These are phyloP conservation scores for Holotrichia oblita DNA, from an alignment of 1,140 invertebrate genomes.

Conservation along the genomic window DNA sequence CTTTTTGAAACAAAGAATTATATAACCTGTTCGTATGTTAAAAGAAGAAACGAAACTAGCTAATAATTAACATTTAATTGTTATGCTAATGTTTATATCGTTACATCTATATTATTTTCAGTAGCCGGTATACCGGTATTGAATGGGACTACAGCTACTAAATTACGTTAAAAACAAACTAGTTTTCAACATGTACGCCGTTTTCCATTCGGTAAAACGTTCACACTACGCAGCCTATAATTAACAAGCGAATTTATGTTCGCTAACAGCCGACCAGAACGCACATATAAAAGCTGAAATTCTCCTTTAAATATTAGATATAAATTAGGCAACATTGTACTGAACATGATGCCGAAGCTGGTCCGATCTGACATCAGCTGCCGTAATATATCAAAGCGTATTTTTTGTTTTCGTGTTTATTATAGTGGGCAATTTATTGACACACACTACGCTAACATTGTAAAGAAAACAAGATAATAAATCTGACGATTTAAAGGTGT, in stretches of 20 bases:
- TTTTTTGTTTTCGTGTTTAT: slow-evolving; percentile 17
- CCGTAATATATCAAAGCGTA: neutral
- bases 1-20: neutral
- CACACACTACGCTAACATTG: neutral
- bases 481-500: neutral
- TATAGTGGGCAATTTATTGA: slow-evolving; percentile 20
- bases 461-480: slow-evolving; percentile 22
- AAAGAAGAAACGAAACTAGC: neutral
- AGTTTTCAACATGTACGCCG: slow-evolving; percentile 22
- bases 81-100: slow-evolving; percentile 9
- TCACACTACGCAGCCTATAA: slow-evolving; percentile 17
- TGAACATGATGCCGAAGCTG: neutral
- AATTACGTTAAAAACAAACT: slow-evolving; percentile 30
- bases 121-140: neutral
- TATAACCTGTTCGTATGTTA: neutral
- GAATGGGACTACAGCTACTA: slow-evolving; percentile 1
- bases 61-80: slow-evolving; percentile 18
- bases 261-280: slow-evolving; percentile 18
- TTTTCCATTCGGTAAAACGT: slow-evolving; percentile 14
- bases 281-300: neutral
- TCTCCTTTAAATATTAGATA: slow-evolving; percentile 28
- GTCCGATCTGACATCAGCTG: neutral
- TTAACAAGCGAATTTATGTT: slow-evolving; percentile 27
- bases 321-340: slow-evolving; percentile 29
- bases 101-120: slow-evolving; percentile 21